Conservation (phyloP, 2,888 invertebrate species). For the Sarcophaga variegata region DNA sequence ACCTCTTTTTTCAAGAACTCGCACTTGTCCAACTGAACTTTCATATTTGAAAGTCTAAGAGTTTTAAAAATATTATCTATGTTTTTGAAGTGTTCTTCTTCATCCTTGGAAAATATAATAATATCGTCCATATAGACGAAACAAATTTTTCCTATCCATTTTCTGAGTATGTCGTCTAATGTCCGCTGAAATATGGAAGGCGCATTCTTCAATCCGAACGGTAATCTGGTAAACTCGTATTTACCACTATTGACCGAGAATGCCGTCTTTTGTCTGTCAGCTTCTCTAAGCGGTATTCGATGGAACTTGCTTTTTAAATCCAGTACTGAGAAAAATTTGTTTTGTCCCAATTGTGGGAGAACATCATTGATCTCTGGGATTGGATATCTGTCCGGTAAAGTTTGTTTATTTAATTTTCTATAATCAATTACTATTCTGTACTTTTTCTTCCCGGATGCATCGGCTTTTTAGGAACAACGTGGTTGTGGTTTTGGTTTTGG, state of each 20-base stretch:
- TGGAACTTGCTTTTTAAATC: neutral
- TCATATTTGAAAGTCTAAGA: neutral
- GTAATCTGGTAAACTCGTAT: too few relatives aligned
- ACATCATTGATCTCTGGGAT: constrained; percentile 33
- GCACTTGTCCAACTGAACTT: neutral
- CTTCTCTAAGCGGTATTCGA: neutral
- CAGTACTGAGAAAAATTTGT: constrained; percentile 19
- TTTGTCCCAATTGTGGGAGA: constrained; percentile 7
- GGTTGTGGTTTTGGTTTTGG: too few relatives aligned
- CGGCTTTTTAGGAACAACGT: constrained; percentile 9
- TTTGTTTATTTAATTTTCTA: neutral
- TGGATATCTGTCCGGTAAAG: constrained; percentile 29
- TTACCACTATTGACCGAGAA: neutral
- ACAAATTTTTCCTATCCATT: neutral
- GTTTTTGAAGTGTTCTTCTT: constrained; percentile 8
- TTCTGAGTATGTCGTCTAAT: neutral
- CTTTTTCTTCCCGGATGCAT: constrained; percentile 21
- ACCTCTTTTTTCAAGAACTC: too few relatives aligned
- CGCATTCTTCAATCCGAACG: too few relatives aligned
- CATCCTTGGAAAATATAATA: constrained; percentile 21
- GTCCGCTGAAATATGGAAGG: neutral
- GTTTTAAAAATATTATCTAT: constrained; percentile 17
- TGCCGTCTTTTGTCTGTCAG: neutral
- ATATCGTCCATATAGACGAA: constrained; percentile 44
- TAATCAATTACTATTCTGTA: constrained; percentile 9